phyloP scores from a whole-genome alignment of 2,888 invertebrate species.

The Schizotus pectinicornis region DNA sequence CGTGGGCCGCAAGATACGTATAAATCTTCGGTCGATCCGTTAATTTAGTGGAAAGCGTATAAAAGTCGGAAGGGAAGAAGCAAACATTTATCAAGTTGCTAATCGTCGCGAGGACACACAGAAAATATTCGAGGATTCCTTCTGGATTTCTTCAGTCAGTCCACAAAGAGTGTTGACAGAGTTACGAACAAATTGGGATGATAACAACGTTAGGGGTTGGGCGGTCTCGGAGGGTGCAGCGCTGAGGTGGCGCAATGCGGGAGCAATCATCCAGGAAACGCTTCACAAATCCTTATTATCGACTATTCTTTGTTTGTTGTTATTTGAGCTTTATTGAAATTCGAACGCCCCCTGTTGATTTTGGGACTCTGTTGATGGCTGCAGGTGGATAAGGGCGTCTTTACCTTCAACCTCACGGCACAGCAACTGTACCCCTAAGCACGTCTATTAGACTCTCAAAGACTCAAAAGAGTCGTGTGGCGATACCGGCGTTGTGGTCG shows the following conservation, averaged over 20 bases:
- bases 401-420: too few relatives aligned
- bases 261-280: conserved; percentile 13
- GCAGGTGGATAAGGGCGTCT: too few relatives aligned
- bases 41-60: not conserved
- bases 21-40: conserved; percentile 5
- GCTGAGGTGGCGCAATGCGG: conserved; percentile 19
- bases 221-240: conserved; percentile 2
- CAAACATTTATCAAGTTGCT: not conserved
- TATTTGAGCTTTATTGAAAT: not conserved
- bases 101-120: too few relatives aligned
- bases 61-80: not conserved
- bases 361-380: too few relatives aligned
- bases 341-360: too few relatives aligned
- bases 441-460: too few relatives aligned
- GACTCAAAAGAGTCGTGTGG: too few relatives aligned
- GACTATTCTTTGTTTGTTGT: not conserved
- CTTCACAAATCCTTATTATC: conserved; percentile 18
- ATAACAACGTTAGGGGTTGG: conserved; percentile 10
- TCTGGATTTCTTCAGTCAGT: too few relatives aligned
- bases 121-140: too few relatives aligned
- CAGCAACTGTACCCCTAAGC: too few relatives aligned
- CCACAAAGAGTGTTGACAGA: too few relatives aligned
- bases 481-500: too few relatives aligned
- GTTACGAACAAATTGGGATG: conserved; percentile 4
- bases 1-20: not conserved